phyloP scores from a whole-genome alignment of 2,113 vertebrate species.

The Tauraco erythrolophus region DNA sequence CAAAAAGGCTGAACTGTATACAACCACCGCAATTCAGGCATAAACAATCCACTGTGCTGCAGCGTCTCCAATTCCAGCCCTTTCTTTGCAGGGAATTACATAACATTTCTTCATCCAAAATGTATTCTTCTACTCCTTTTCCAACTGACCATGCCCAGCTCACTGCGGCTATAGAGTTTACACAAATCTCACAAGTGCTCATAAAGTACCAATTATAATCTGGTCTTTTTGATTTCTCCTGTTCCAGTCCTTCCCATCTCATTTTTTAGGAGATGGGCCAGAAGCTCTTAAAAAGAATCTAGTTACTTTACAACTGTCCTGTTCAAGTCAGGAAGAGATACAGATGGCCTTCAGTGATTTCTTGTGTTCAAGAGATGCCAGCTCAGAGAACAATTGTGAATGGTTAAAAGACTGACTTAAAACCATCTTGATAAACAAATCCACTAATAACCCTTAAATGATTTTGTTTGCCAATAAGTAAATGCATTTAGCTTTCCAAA shows the following conservation, averaged over 20 bases:
- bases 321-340: neutral
- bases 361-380: slow-evolving; percentile 1
- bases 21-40: neutral
- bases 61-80: neutral
- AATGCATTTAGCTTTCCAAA: neutral
- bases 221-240: neutral
- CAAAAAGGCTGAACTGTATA: neutral
- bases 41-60: neutral
- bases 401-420: neutral
- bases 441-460: neutral
- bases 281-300: slow-evolving; percentile 11
- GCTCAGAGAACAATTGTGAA: slow-evolving; percentile 38
- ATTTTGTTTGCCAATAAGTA: neutral
- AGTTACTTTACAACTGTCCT: neutral
- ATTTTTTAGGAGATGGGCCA: neutral
- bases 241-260: neutral
- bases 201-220: neutral
- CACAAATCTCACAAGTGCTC: neutral
- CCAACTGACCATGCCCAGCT: neutral
- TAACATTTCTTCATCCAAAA: neutral
- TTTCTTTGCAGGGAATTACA: neutral
- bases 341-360: slow-evolving; percentile 24
- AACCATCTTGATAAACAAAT: slow-evolving; percentile 47
- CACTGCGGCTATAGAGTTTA: neutral
- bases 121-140: neutral